phyloP scores from a whole-genome alignment of 2,888 invertebrate genomes.

The Drosophila longiperda region DNA sequence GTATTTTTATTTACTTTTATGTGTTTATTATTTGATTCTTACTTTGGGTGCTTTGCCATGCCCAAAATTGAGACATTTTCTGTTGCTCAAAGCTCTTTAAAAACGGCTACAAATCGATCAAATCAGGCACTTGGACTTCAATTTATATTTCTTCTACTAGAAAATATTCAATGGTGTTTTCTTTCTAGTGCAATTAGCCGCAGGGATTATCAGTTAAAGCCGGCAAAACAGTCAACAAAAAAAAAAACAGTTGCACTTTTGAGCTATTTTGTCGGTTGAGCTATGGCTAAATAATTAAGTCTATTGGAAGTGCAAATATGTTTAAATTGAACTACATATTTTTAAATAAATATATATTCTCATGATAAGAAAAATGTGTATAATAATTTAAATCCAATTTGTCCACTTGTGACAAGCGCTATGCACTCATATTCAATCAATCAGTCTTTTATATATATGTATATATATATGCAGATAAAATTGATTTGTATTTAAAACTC shows the following conservation, averaged over 20 bases:
- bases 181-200: constrained; percentile 35
- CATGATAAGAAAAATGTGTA: neutral
- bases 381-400: neutral
- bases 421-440: neutral
- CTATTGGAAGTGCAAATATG: neutral
- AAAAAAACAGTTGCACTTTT: neutral
- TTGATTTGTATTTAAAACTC: neutral
- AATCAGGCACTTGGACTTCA: constrained; percentile 13
- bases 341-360: neutral
- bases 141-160: constrained; percentile 55
- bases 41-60: constrained; percentile 61
- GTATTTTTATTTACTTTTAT: constrained; percentile 79
- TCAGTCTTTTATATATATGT: neutral
- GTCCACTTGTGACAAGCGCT: neutral
- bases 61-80: constrained; percentile 71
- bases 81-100: neutral
- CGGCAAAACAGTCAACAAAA: neutral
- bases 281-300: neutral
- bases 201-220: neutral
- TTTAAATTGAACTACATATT: neutral
- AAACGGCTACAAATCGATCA: constrained; percentile 9
- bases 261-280: neutral
- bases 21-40: constrained; percentile 76
- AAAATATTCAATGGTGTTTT: constrained; percentile 26
- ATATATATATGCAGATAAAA: neutral